These are phyloP conservation scores for Dolichomitus sp. DNA, from an alignment of 2,888 invertebrate genomes.

Conservation along the genomic window DNA sequence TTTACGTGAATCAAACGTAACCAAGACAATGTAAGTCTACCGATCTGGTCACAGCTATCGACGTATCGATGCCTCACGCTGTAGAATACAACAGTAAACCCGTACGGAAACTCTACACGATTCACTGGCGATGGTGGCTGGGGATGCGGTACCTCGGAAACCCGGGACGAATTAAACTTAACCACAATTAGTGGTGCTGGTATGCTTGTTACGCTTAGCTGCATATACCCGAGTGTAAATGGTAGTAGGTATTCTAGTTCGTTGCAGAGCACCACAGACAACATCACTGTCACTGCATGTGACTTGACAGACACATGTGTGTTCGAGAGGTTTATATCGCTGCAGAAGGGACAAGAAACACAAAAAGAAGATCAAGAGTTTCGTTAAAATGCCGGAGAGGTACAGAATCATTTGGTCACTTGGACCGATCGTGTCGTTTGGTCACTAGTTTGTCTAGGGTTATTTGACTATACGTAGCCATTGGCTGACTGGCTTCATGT, in stretches of 20 bases:
- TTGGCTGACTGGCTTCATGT: not conserved
- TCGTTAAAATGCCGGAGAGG: not conserved
- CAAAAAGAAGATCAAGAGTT: constrained; percentile 19
- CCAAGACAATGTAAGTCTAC: not conserved
- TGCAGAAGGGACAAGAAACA: not conserved
- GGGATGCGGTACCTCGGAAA: constrained; percentile 39
- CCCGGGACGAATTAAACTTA: constrained; percentile 78
- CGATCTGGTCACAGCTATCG: constrained; percentile 1
- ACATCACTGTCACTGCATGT: constrained; percentile 12
- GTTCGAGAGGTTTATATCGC: not conserved
- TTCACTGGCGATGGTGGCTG: constrained; percentile 25
- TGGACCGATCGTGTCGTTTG: constrained; percentile 18
- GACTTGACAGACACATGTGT: not conserved
- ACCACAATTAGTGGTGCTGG: constrained; percentile 78
- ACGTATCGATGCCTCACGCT: constrained; percentile 21
- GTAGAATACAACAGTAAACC: not conserved
- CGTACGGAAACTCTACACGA: constrained; percentile 27
- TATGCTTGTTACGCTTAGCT: constrained; percentile 72
- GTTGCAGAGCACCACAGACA: constrained; percentile 23
- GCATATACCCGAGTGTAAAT: constrained; percentile 77
- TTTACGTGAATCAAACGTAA: constrained; percentile 70
- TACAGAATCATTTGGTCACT: not conserved
- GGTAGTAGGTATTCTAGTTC: constrained; percentile 71
- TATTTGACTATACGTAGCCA: constrained; percentile 14
- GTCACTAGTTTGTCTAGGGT: constrained; percentile 17